Evolutionary conservation across 2,113 vertebrate genomes (phyloP), one percentile per base, ranked within the genome.

Genomic region (Thymallus thymallus): DNA sequence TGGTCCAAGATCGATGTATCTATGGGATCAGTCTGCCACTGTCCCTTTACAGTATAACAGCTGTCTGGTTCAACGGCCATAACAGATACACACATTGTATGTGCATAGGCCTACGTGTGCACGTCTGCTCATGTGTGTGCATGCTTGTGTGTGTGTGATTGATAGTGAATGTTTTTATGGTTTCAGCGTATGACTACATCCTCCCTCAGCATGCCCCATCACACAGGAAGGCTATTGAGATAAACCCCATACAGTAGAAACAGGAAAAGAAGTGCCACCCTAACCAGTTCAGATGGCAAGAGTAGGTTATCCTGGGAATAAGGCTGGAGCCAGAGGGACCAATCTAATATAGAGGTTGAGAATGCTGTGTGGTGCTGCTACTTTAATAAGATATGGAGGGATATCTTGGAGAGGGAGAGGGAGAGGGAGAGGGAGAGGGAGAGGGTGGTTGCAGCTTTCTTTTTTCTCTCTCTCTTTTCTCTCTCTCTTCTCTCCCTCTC

Each of bases 291-390:
- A 73, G 68, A 45, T 24, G 41, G 30, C 9, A 29, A 70, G 63
- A 65, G 6, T 51, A 68, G 71, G 30, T 51, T 46, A 61, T 35
- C 63, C 79, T 72, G 68, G 75, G 76, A 64, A 68, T 61, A 61
- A 32, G 60, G 83, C 64, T 75, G 74, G 69, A 51, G 68, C 58
- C 20, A 67, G 18, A 63, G 62, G 9, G 26, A 86, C 35, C 10
- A 91, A 92, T 90, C 77, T 68, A 90, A 92, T 92, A 84, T 89
- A 68, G 30, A 67, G 41, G 69, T 81, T 62, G 77, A 85, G 74
- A 74, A 81, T 72, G 69, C 71, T 51, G 79, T 76, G 80, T 68
- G 45, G 75, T 80, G 80, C 22, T 1, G 68, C 82, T 64, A 23
- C 68, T 60, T 67, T 84, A 86, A 89, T 81, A 77, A 79, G 80